A percentile compares a stretch with the other conserved stretches of the same genome.
Evolutionary conservation across 2,797 vertebrate species (phyloP).

Genomic region (Neosalanx taihuensis): DNA sequence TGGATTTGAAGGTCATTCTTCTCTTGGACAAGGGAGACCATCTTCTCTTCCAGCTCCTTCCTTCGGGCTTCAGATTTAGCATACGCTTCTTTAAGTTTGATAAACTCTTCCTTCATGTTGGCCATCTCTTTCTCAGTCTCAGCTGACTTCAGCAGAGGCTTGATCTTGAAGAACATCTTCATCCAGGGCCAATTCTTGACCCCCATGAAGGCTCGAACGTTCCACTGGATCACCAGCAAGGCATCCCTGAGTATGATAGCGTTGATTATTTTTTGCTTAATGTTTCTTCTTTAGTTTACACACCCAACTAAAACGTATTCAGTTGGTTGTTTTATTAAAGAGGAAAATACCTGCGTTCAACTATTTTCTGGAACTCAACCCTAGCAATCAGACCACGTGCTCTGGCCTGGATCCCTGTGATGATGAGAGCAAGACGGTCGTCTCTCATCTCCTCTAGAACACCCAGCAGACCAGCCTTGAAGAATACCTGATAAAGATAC

Average conservation of each 20-base stretch:
- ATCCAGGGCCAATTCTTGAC: conserved; percentile 93
- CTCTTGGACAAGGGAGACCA: conserved; percentile 83
- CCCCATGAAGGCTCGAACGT: conserved; percentile 85
- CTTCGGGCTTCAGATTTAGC: conserved; percentile 79
- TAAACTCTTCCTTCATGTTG: conserved; percentile 81
- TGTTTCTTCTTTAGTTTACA: no score
- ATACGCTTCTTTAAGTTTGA: conserved; percentile 72
- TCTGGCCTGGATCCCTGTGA: conserved; percentile 60
- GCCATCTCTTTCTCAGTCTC: conserved; percentile 88
- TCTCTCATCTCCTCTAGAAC: conserved; percentile 66
- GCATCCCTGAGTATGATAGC: conserved; percentile 68
- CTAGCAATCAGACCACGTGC: conserved; percentile 59
- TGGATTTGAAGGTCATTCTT: conserved; percentile 87
- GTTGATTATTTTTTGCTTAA: background rate
- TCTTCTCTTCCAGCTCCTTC: conserved; percentile 88
- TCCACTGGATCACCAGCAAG: conserved; percentile 84
- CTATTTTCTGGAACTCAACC: conserved; percentile 64
- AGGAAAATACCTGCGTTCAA: conserved; percentile 55
- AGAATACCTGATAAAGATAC: conserved; percentile 56
- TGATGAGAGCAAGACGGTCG: conserved; percentile 61
- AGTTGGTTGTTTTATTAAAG: no score
- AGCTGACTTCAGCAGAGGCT: conserved; percentile 84
- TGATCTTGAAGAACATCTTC: conserved; percentile 94
- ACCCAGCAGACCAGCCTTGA: conserved; percentile 67
- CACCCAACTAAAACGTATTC: no score